A percentile compares a stretch with the other conserved stretches of the same genome.
Conservation (phyloP, 1,140 invertebrate genomes). For the Drosophila persimilis region DNA sequence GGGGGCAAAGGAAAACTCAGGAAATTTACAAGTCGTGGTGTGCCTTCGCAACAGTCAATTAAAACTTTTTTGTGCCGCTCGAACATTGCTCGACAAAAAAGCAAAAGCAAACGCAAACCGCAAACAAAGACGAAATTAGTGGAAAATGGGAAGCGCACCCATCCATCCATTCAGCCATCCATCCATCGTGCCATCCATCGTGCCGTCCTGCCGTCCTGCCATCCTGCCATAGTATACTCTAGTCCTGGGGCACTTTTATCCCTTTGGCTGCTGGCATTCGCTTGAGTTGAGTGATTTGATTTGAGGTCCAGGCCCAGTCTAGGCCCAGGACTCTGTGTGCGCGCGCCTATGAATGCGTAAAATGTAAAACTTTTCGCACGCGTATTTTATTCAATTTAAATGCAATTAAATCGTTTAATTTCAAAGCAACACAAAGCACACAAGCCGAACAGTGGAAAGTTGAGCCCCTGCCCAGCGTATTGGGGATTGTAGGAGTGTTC, state of each 20-base stretch:
- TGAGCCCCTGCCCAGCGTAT: not conserved
- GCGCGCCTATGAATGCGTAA: conserved; percentile 52
- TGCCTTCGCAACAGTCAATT: conserved; percentile 72
- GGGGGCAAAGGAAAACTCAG: conserved; percentile 16
- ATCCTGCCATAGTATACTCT: too few species aligned
- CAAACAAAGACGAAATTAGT: conserved; percentile 78
- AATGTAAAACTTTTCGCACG: conserved; percentile 70
- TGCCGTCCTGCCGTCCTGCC: not conserved
- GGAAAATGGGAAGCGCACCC: conserved; percentile 24
- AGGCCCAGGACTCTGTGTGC: conserved; percentile 23
- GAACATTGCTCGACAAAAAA: conserved; percentile 34
- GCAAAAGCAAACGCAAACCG: conserved; percentile 56
- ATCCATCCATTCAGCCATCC: not conserved
- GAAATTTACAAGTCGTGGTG: conserved; percentile 23
- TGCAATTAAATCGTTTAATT: conserved; percentile 78
- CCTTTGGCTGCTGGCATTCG: conserved; percentile 28
- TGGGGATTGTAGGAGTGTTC: not conserved
- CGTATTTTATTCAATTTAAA: conserved; percentile 75
- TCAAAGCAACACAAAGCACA: conserved; percentile 55
- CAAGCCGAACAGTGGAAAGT: not conserved
- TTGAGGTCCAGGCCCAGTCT: conserved; percentile 15
- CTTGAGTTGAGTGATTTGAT: conserved; percentile 74
- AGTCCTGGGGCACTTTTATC: too few species aligned
- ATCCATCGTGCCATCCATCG: not conserved
- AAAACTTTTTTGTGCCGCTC: conserved; percentile 65